These are phyloP conservation scores for Leptinotarsa defecta DNA, from an alignment of 1,140 invertebrate genomes.

Conservation along the genomic window DNA sequence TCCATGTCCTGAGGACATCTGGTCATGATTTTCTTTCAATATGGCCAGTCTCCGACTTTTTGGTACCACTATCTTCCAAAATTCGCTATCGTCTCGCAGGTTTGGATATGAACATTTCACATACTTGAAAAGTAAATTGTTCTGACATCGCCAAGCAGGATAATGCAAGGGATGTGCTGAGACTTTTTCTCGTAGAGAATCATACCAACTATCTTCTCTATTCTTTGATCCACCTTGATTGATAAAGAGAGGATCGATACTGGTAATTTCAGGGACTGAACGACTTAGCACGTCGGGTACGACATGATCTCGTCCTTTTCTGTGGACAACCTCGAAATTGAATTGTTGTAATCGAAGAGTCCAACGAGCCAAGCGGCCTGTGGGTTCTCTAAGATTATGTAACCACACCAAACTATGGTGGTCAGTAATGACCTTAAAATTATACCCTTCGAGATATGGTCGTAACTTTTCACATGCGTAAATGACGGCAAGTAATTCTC, in stretches of 20 bases:
- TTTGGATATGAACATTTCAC: slow-evolving; percentile 9
- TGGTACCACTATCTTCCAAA: slow-evolving; percentile 46
- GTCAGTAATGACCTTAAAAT: slow-evolving; percentile 59
- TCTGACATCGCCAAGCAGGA: slow-evolving; percentile 2
- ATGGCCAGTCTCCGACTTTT: slow-evolving; percentile 28
- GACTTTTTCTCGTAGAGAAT: not conserved
- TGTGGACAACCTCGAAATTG: slow-evolving; percentile 46
- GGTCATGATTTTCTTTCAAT: slow-evolving; percentile 34
- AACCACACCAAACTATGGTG: slow-evolving; percentile 56
- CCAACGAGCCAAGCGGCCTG: slow-evolving; percentile 41
- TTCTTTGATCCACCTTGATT: not conserved
- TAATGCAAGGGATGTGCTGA: not conserved
- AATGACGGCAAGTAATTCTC: slow-evolving; percentile 49
- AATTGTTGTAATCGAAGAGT: slow-evolving; percentile 51
- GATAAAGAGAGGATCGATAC: not conserved
- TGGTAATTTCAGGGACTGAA: slow-evolving; percentile 21
- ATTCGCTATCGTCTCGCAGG: slow-evolving; percentile 18
- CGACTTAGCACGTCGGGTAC: slow-evolving; percentile 40
- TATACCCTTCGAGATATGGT: slow-evolving; percentile 44
- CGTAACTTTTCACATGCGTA: slow-evolving; percentile 27
- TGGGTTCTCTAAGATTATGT: slow-evolving; percentile 31
- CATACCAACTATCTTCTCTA: slow-evolving; percentile 3
- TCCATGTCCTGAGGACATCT: slow-evolving; percentile 31
- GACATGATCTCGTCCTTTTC: slow-evolving; percentile 51
- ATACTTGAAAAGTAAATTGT: slow-evolving; percentile 11